Evolutionary conservation across 2,797 vertebrate species (phyloP).

Genomic region (Lateolabrax maculatus): DNA sequence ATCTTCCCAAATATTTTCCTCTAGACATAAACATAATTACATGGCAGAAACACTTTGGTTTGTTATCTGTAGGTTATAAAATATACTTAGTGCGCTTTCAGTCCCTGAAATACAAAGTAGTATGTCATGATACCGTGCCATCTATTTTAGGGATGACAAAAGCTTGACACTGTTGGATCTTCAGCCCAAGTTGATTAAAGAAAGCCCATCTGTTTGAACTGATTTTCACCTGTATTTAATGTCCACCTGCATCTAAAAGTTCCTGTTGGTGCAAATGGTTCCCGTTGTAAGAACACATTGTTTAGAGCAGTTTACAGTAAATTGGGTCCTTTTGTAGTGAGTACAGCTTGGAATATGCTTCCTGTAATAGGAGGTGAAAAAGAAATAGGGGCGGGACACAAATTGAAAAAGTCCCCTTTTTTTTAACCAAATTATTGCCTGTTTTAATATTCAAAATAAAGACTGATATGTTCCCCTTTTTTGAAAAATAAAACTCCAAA

Average conservation of each 20-base stretch:
- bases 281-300: neutral
- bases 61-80: neutral
- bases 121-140: neutral
- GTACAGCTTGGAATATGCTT: conserved; percentile 17
- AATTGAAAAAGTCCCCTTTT: neutral
- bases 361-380: conserved; percentile 37
- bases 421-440: neutral
- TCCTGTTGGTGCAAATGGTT: neutral
- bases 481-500: neutral
- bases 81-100: neutral
- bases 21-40: neutral
- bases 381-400: conserved; percentile 55
- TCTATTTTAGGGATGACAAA: neutral
- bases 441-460: neutral
- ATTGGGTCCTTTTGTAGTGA: neutral
- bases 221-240: neutral
- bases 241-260: neutral
- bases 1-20: neutral
- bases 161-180: neutral
- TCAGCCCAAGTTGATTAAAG: neutral
- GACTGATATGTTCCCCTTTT: neutral
- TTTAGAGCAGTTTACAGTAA: conserved; percentile 6
- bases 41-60: neutral
- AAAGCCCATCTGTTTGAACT: neutral
- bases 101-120: neutral